Base-by-base conservation (phyloP, 2,797 vertebrate genomes). In the Kryptopterus vitreolus region DNA sequence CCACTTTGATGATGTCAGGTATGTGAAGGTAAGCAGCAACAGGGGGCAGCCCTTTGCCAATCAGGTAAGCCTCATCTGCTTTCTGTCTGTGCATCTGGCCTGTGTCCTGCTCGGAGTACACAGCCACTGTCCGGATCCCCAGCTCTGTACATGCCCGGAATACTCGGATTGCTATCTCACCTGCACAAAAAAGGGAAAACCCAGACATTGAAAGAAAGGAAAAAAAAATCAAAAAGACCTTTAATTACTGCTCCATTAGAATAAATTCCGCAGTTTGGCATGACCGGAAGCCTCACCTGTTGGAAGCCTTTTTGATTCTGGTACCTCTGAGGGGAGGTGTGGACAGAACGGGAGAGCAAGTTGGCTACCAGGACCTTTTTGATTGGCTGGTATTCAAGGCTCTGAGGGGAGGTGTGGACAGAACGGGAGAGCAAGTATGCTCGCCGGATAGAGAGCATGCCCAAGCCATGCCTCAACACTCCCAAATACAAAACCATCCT, bases 1-100 rank as follows among this genome's bases (percentile, higher is more conserved):
- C 96, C 18, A 98, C 96, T 89, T 95, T 94, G 88, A 98, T 98
- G 91, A 98, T 98, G 88, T 97, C 96, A 0, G 96, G 94, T 81
- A 97, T 96, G 89, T 97, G 86, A 76, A 98, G 92, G 83, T 98
- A 98, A 3, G 97, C 96, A 33, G 95, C 95, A 0, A 98, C 96
- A 0, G 96, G 97, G 0, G 95, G 87, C 1, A 98, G 91, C 29
- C 96, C 96, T 48, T 94, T 92, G 15, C 97, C 97, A 0, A 98
- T 96, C 84, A 98, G 92, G 84, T 98, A 98, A 0, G 97, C 96
- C 79, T 98, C 97, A 0, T 98, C 97, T 0, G 97, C 97, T 74
- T 98, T 98, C 92, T 98, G 97, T 83, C 97, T 93, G 91, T 98
- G 97, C 92, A 98, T 96, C 91, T 98, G 97, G 35, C 97, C 96